Percentiles rank a stretch among this genome's conserved stretches.
These are phyloP conservation scores for Chitala chitala DNA, from an alignment of 2,113 vertebrate species.

Conservation along the genomic window DNA sequence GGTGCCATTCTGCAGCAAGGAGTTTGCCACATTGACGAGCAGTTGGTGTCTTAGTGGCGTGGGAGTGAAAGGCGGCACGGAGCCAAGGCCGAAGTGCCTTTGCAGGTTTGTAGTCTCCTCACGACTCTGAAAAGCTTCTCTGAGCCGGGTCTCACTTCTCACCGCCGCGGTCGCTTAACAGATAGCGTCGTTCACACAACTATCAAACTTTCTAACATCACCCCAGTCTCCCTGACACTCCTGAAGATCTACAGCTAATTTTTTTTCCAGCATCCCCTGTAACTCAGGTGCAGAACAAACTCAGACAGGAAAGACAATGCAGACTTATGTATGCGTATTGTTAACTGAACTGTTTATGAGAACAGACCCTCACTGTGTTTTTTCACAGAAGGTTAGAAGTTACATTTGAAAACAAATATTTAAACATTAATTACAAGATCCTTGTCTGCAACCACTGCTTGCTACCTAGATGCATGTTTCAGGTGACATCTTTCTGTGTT, in stretches of 20 bases:
- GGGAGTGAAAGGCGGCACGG: not conserved
- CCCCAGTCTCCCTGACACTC: not conserved
- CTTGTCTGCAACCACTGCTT: too few species aligned
- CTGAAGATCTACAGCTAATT: conserved; percentile 1
- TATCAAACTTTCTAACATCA: not conserved
- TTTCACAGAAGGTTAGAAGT: too few species aligned
- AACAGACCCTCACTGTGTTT: too few species aligned
- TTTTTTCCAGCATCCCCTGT: not conserved
- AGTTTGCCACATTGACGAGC: not conserved
- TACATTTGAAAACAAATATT: too few species aligned
- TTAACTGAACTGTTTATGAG: too few species aligned
- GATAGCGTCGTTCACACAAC: not conserved
- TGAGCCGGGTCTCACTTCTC: not conserved
- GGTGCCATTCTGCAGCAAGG: not conserved
- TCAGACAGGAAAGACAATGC: not conserved
- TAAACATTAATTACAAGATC: too few species aligned
- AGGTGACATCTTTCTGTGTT: too few species aligned
- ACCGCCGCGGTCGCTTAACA: not conserved
- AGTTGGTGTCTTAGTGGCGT: not conserved
- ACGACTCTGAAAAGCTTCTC: conserved; percentile 6
- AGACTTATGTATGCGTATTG: too few species aligned
- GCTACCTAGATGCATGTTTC: too few species aligned
- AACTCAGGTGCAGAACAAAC: not conserved
- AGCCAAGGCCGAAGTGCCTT: not conserved
- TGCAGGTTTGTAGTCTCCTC: not conserved